These are phyloP conservation scores for Macaca mulatta DNA, from an alignment of 2,113 vertebrate genomes.

Conservation along the genomic window DNA sequence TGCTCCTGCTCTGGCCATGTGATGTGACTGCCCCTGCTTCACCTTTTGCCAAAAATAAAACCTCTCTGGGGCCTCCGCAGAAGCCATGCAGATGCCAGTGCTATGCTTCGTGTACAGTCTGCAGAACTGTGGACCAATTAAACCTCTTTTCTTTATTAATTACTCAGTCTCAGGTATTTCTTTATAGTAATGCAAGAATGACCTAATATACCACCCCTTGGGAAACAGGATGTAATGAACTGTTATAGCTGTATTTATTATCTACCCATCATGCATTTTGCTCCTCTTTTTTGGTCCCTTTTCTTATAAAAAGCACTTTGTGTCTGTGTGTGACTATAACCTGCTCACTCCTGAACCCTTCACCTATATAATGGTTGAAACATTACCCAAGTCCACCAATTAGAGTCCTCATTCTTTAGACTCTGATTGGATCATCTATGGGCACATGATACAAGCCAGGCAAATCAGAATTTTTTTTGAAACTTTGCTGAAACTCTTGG, in stretches of 20 bases:
- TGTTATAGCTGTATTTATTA: neutral
- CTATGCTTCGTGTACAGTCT: too few species aligned
- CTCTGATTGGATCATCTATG: fast-evolving
- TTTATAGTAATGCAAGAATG: too few species aligned
- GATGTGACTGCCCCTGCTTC: too few species aligned
- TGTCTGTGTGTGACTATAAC: neutral
- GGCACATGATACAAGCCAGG: neutral
- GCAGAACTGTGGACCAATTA: too few species aligned
- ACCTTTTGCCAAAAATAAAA: too few species aligned
- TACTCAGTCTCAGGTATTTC: too few species aligned
- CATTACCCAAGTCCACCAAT: neutral
- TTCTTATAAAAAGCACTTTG: neutral
- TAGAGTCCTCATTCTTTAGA: neutral
- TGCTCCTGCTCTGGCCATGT: too few species aligned
- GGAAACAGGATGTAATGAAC: neutral
- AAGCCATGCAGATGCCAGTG: too few species aligned
- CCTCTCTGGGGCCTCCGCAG: too few species aligned
- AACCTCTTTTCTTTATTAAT: too few species aligned
- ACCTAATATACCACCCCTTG: neutral
- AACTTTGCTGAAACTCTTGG: neutral
- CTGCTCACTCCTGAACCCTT: neutral
- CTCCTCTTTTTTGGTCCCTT: neutral
- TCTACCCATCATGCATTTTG: neutral
- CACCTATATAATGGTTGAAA: neutral
- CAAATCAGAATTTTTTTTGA: neutral